Evolutionary conservation across 2,888 invertebrate genomes (phyloP), one percentile per base, ranked within the genome.

Genomic region (Drosophila antonietae): DNA sequence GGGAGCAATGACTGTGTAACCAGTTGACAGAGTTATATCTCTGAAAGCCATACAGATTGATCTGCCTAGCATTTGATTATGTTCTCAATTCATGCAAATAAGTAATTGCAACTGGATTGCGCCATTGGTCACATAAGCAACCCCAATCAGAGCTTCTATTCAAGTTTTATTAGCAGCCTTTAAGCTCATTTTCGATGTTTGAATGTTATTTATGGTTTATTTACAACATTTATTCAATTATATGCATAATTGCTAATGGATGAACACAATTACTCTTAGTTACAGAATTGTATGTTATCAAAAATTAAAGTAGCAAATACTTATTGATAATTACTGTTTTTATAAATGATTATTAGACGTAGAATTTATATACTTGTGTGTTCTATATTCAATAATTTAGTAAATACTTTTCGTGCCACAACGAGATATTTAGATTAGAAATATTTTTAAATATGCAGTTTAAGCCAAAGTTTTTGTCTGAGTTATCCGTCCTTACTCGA

Each of bases 1-100:
- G 69, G 72, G 56, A 70, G 52, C 56, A 49, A 62, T 56, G 18
- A 35, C 35, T 53, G 52, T 23, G 23, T 23, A 18, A 43, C 18
- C 33, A 18, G 20, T 49, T 49, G 55, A 28, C 72, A 23, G 51
- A 41, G 52, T 62, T 56, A 46, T 72, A 57, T 51, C 73, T 33
- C 10, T 72, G 15, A 28, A 41, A 39, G 9, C 52, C 35, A 43
- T 51, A 44, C 8, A 41, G 72, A 49, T 61, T 39, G n/a, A 52
- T 55, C 51, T 44, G 46, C 18, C 37, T 12, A 15, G 33, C 31
- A 20, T 23, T 57, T 57, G 44, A 31, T 46, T 28, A n/a, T 15
- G 8, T 12, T 59, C 28, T 20, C 12, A 4, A 43, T 51, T 31
- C 49, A 67, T 67, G 68, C 49, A 68, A 68, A 68, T 66, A 39